Conservation (phyloP, 1,140 invertebrate genomes). For the Bombus soroeensis region DNA sequence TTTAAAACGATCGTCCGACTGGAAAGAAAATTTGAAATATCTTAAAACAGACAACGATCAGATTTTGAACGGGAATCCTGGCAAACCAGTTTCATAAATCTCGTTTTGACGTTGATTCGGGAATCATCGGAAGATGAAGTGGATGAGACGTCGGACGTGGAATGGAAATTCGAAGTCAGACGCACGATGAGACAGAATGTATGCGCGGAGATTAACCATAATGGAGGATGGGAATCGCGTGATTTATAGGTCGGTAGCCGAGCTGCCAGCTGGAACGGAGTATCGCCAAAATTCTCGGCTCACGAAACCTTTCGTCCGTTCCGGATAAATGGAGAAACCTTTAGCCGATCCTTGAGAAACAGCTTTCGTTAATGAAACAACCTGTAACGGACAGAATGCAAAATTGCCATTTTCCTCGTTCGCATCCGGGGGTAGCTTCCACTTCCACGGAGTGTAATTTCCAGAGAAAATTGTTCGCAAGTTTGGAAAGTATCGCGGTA, state of each 20-base stretch:
- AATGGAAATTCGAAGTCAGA: slow-evolving; percentile 47
- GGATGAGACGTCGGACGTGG: slow-evolving; percentile 30
- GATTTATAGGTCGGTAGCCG: slow-evolving; percentile 48
- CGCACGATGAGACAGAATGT: slow-evolving; percentile 15
- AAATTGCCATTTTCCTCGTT: slow-evolving; percentile 17
- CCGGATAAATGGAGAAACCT: slow-evolving; percentile 20
- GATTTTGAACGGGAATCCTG: background rate
- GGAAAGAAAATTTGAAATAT: background rate
- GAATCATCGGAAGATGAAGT: slow-evolving; percentile 37
- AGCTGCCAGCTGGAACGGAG: background rate
- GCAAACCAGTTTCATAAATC: slow-evolving; percentile 8
- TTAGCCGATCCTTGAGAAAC: slow-evolving; percentile 5
- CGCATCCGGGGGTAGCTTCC: background rate
- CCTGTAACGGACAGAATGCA: slow-evolving; percentile 19
- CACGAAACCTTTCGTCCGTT: background rate
- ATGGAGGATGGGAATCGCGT: slow-evolving; percentile 43
- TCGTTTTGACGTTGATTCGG: slow-evolving; percentile 16
- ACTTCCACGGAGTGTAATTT: background rate
- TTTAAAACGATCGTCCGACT: too few species aligned
- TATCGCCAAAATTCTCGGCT: slow-evolving; percentile 7
- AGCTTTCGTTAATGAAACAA: slow-evolving; percentile 26
- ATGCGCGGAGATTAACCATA: slow-evolving; percentile 38
- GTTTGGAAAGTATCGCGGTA: background rate
- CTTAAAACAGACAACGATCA: too few species aligned
- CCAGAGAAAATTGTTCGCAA: background rate